phyloP scores from a whole-genome alignment of 2,888 invertebrate species.

The Hemithea aestivaria region DNA sequence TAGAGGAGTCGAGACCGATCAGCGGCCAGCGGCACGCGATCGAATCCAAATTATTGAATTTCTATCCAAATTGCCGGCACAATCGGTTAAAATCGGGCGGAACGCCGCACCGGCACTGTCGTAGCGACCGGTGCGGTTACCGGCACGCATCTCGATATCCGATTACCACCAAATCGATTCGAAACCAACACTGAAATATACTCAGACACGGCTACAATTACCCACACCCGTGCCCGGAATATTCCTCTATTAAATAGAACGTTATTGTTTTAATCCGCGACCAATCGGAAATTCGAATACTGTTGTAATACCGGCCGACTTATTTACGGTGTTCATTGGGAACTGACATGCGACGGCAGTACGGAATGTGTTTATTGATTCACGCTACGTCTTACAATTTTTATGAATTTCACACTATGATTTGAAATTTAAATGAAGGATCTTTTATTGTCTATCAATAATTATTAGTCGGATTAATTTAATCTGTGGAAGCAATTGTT shows the following conservation, averaged over 20 bases:
- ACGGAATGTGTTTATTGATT: constrained; percentile 68
- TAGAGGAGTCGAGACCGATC: constrained; percentile 36
- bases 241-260: constrained; percentile 73
- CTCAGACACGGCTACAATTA: constrained; percentile 32
- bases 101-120: constrained; percentile 41
- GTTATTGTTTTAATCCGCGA: constrained; percentile 76
- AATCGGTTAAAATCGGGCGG: constrained; percentile 57
- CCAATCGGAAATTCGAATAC: constrained; percentile 75
- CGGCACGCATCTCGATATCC: constrained; percentile 61
- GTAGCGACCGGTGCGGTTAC: constrained; percentile 33
- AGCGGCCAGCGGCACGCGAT: constrained; percentile 53
- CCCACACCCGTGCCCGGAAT: constrained; percentile 56
- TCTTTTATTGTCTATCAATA: constrained; percentile 22
- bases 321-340: constrained; percentile 66
- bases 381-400: constrained; percentile 53
- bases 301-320: constrained; percentile 68
- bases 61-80: constrained; percentile 46
- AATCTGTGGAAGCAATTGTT: constrained; percentile 1
- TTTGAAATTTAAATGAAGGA: constrained; percentile 36
- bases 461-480: constrained; percentile 17
- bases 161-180: constrained; percentile 60
- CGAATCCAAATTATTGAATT: constrained; percentile 42
- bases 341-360: constrained; percentile 68
- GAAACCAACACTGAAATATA: constrained; percentile 29
- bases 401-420: constrained; percentile 56